A percentile compares a stretch with the other conserved stretches of the same genome.
phyloP scores from a whole-genome alignment of 2,797 vertebrate species.

The Hyperoplus immaculatus region DNA sequence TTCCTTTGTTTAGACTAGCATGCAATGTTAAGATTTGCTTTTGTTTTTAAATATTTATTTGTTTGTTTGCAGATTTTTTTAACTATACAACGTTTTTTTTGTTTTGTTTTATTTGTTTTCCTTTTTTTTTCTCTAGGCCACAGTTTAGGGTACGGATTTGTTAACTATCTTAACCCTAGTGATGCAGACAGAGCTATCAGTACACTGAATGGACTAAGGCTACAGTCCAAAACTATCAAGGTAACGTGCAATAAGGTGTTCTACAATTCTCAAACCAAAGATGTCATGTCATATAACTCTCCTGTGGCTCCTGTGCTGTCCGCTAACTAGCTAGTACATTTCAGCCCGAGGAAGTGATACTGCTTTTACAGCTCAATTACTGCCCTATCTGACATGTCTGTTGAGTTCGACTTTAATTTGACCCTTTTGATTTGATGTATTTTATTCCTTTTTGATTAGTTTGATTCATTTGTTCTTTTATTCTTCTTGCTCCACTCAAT shows the following conservation, averaged over 20 bases:
- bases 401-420: conserved; percentile 68
- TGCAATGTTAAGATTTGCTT: conserved; percentile 86
- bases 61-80: conserved; percentile 85
- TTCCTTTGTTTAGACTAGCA: conserved; percentile 74
- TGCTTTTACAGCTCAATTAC: conserved; percentile 72
- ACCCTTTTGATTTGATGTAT: conserved; percentile 33
- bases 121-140: conserved; percentile 89
- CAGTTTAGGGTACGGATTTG: conserved; percentile 99
- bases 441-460: conserved; percentile 25
- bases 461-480: conserved; percentile 51
- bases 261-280: conserved; percentile 87
- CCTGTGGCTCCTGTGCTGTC: conserved; percentile 80
- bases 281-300: conserved; percentile 84
- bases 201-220: conserved; percentile 99
- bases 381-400: conserved; percentile 68
- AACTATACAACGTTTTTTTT: conserved; percentile 84
- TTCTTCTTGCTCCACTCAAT: conserved; percentile 47
- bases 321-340: conserved; percentile 78
- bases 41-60: conserved; percentile 85
- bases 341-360: conserved; percentile 69
- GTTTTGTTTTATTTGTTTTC: conserved; percentile 87
- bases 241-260: conserved; percentile 92
- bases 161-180: conserved; percentile 99
- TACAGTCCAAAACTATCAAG: conserved; percentile 99
- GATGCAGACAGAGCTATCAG: conserved; percentile 99